These are phyloP conservation scores for Petrolisthes manimaculis DNA, from an alignment of 2,888 invertebrate genomes.

Conservation along the genomic window DNA sequence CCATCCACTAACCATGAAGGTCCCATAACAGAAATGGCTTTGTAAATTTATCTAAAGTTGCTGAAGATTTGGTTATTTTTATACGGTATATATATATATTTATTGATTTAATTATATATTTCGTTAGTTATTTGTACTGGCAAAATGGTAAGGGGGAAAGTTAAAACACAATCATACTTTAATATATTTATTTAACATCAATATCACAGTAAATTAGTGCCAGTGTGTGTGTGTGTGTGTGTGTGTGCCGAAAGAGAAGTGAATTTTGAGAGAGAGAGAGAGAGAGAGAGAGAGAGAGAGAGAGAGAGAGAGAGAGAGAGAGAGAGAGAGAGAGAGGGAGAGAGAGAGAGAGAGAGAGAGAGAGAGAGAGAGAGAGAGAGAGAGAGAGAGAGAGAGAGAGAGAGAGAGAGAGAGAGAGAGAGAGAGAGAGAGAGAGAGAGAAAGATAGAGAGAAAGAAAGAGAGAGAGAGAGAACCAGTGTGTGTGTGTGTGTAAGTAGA, in stretches of 20 bases:
- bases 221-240: too few species aligned
- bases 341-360: neutral
- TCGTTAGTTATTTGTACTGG: too few species aligned
- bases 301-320: neutral
- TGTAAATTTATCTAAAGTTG: too few species aligned
- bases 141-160: too few species aligned
- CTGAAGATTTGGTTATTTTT: too few species aligned
- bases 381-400: neutral
- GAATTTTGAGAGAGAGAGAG: neutral
- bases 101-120: too few species aligned
- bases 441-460: neutral
- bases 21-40: too few species aligned
- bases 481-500: neutral
- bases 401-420: conserved; percentile 18
- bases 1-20: too few species aligned
- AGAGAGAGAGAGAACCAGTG: conserved; percentile 2
- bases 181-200: too few species aligned
- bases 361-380: neutral
- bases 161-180: too few species aligned
- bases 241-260: neutral
- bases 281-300: neutral
- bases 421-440: conserved; percentile 24
- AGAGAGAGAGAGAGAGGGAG: conserved; percentile 2
- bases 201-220: too few species aligned
- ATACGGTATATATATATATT: too few species aligned